Evolutionary conservation across 2,797 vertebrate species (phyloP), one percentile per base, ranked within the genome.

Genomic region (Dryobates pubescens): DNA sequence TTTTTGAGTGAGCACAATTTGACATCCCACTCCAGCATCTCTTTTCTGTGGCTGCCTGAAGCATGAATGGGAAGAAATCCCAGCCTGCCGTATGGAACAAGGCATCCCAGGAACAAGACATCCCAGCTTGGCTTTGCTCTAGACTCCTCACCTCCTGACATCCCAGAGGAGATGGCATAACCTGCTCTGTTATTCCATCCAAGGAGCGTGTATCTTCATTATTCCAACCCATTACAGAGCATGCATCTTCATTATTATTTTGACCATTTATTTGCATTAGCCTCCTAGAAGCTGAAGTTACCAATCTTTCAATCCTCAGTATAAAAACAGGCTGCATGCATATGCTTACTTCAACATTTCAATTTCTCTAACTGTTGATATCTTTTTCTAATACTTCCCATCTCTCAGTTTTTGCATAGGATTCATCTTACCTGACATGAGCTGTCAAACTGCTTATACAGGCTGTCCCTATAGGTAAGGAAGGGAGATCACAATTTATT

Each of bases 11-110:
- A 72, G 49, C 29, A 76, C 3, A 71, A 36, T 89, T 93, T 89
- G 11, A 2, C 2, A 7, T 3, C 4, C 5, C 1, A 3, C 20
- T 32, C 14, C 74, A 62, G 3, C 1, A 7, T 17, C n/a, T 70
- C 73, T 91, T 92, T 93, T 94, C 86, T 30, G 75, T 64, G 53
- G 82, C 71, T 89, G 82, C 82, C 75, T 95, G 85, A 96, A 90
- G 88, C 76, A 79, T 81, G 82, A 96, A 94, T 93, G 92, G 88
- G 67, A 94, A 92, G 73, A 96, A 96, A 94, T 90, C 68, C 58
- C 67, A 95, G 67, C 70, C 74, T 96, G 91, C 94, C 92, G 78
- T 84, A 82, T 71, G 86, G 7, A 70, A 38, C 65, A 43, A 43
- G 41, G 7, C 14, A 43, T 92, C 45, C 86, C 20, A 95, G 89